Evolutionary conservation across 2,888 invertebrate genomes (phyloP), one percentile per base, ranked within the genome.

Genomic region (Reticulitermes lucifugus): DNA sequence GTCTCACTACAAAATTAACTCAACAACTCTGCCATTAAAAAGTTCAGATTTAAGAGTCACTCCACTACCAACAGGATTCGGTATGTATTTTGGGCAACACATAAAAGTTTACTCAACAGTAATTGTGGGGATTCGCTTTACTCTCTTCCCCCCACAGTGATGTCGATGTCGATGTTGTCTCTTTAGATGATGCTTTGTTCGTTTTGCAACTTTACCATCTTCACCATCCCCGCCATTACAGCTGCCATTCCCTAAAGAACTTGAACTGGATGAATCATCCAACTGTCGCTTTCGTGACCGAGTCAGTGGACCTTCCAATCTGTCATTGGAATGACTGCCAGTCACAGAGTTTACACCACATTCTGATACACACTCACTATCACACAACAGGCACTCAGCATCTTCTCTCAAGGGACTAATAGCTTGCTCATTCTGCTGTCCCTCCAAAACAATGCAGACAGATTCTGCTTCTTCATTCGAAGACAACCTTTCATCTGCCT

Each of bases 201-300:
- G 14, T 55, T 73, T 75, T 81, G 41, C 51, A 21, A 29, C 18
- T 80, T 80, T 80, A 29, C 35, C 22, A 18, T 79, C 71, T 25
- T 84, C 79, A 43, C 43, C 43, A 25, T 29, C 25, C 29, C 70
- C 70, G 10, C 79, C 71, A 75, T 59, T 81, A 46, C 21, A 60
- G 29, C 70, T 84, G 46, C 86, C 83, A 35, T 77, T 60, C 35
- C 81, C 51, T 21, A 83, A 46, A 21, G 77, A 80, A 41, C 81
- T 84, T 7, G 86, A 82, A 41, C 46, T 73, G 41, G 77, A 25
- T 25, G 35, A 65, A 29, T 82, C 83, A 46, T 87, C 84, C 71
- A 88, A 70, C n/a, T 86, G 86, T 18, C 88, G 82, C 83, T 88
- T 88, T 35, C 88, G 70, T 7, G 87, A 87, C 18, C 88, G 80